These are phyloP conservation scores for Leucopsar rothschildi DNA, from an alignment of 2,113 vertebrate genomes.

Conservation along the genomic window DNA sequence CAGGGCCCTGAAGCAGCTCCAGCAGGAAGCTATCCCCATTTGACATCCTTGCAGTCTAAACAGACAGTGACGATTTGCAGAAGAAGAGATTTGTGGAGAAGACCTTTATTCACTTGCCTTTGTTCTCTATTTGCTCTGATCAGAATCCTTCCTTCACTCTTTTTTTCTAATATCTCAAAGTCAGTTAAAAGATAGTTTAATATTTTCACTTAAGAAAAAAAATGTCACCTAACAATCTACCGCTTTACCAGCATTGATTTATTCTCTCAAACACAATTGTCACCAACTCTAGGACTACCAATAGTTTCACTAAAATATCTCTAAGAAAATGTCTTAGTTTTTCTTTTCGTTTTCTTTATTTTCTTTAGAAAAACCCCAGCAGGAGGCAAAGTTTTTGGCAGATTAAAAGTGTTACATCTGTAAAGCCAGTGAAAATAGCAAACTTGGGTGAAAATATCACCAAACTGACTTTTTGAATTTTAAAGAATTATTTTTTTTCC, in stretches of 20 bases:
- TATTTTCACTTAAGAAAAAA: neutral
- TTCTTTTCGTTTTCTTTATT: neutral
- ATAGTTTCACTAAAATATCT: neutral
- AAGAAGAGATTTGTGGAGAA: neutral
- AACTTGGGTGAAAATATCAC: neutral
- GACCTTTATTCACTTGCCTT: neutral
- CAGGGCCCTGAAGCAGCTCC: conserved; percentile 26
- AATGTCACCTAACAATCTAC: neutral
- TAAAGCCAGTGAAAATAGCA: neutral
- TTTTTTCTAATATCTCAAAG: neutral
- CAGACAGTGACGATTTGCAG: neutral
- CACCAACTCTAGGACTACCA: neutral
- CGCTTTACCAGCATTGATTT: neutral
- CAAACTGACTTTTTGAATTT: neutral
- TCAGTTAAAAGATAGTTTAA: conserved; percentile 34
- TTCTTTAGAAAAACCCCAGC: neutral
- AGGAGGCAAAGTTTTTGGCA: neutral
- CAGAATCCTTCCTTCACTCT: neutral
- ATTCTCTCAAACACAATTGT: neutral
- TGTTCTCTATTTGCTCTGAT: neutral
- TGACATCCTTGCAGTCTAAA: neutral
- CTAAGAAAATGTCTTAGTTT: neutral
- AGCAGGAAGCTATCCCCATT: conserved; percentile 11
- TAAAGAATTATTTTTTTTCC: neutral
- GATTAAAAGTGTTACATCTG: neutral